phyloP scores from a whole-genome alignment of 2,888 invertebrate species.

The Sminthurides aquaticus region DNA sequence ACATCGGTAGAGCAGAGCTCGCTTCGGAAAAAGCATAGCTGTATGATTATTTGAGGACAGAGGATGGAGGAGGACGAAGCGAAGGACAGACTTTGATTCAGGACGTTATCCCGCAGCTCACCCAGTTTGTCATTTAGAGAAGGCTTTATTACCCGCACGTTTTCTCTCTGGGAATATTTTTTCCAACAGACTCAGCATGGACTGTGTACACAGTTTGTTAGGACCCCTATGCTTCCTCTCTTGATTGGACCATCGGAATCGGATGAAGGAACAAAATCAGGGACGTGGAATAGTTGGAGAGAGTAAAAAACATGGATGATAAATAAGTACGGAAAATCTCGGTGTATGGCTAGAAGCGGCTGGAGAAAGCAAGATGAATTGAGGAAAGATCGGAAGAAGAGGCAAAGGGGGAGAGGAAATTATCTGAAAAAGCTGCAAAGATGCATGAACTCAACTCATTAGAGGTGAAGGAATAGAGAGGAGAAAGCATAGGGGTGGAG shows the following conservation, averaged over 20 bases:
- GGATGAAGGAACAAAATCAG: too few relatives aligned
- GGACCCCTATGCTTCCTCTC: neutral
- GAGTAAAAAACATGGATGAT: too few relatives aligned
- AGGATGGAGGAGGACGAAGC: too few relatives aligned
- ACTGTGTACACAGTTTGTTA: neutral
- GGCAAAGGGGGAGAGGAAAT: neutral
- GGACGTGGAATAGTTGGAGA: neutral
- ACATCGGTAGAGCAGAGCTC: too few relatives aligned
- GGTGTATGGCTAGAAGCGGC: too few relatives aligned
- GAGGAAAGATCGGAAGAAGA: too few relatives aligned
- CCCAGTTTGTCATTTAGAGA: neutral
- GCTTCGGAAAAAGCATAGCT: too few relatives aligned
- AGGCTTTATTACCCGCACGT: neutral
- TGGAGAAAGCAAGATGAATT: too few relatives aligned
- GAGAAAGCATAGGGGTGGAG: neutral
- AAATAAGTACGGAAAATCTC: too few relatives aligned
- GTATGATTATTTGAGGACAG: too few relatives aligned
- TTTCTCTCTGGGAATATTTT: neutral
- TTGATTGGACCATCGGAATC: too few relatives aligned
- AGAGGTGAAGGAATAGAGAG: neutral
- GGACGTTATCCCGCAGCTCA: neutral
- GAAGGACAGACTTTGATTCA: slow-evolving; percentile 11
- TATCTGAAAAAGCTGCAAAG: neutral
- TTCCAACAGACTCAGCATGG: neutral
- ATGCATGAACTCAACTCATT: neutral